Evolutionary conservation across 2,113 vertebrate species (phyloP), one percentile per base, ranked within the genome.

Genomic region (Clarias batrachus): DNA sequence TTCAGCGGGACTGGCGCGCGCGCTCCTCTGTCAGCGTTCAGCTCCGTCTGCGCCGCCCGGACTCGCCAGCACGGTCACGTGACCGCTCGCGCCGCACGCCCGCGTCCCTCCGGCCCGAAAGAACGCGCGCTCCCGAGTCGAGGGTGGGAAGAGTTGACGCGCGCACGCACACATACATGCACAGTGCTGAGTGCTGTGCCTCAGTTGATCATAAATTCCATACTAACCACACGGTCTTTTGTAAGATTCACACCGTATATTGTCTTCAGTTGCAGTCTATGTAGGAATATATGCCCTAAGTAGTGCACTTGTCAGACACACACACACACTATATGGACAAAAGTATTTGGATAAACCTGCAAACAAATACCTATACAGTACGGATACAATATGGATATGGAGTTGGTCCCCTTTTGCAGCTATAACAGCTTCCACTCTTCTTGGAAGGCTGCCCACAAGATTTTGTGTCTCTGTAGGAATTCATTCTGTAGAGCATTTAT

Each of bases 11-110:
- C 87, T 89, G 91, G 87, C 89, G 85, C 86, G 85, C 86, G 90
- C 88, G 88, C 86, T 91, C 89, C 83, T 88, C 86, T 84, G 87
- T 85, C 85, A 90, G 89, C 82, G 90, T 88, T 84, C 89, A 87
- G 89, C 86, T 87, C 85, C 25, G 52, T 68, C 83, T 84, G 86
- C 85, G 68, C 68, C 62, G 88, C 88, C 83, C 88, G 90, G 80
- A 89, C 89, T 89, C 86, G 79, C 88, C 52, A 88, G 86, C 77
- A 63, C 81, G 84, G 86, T 91, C 91, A 92, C 92, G 88, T 92
- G 92, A 90, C 85, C 87, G 79, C 41, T 71, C 85, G 79, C 41
- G 81, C 85, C 65, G 87, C 89, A 85, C 86, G 66, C 78, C 81
- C 54, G 84, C 87, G 87, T 87, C 71, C 88, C 89, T 79, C 84